A percentile compares a stretch with the other conserved stretches of the same genome.
Evolutionary conservation across 2,113 vertebrate genomes (phyloP).

Genomic region (Hirundichthys speculiger): DNA sequence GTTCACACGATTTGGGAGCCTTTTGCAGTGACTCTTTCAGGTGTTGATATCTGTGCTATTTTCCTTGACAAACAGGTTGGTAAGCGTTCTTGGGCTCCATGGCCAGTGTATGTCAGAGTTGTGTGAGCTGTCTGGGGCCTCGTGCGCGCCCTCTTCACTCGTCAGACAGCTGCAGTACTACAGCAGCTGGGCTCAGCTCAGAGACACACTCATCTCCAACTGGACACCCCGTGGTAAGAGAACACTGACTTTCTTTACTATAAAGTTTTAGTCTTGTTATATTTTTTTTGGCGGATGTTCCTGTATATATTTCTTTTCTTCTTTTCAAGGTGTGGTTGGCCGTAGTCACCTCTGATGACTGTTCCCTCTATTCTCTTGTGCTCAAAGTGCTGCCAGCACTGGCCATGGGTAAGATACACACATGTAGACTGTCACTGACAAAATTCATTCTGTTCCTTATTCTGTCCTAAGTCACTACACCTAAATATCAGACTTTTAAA

Average conservation of each 20-base stretch:
- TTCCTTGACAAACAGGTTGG: constrained; percentile 50
- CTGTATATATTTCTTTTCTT: background rate
- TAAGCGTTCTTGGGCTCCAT: constrained; percentile 67
- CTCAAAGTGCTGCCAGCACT: constrained; percentile 77
- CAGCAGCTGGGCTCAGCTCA: constrained; percentile 79
- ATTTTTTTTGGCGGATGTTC: background rate
- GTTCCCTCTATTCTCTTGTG: constrained; percentile 71
- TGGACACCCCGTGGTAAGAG: constrained; percentile 76
- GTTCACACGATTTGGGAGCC: background rate
- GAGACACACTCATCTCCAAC: constrained; percentile 67
- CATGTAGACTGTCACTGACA: background rate
- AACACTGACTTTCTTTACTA: background rate
- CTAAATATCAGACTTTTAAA: no score
- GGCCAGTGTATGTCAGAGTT: constrained; percentile 74
- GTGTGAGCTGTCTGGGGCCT: constrained; percentile 64
- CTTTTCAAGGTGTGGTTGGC: constrained; percentile 74
- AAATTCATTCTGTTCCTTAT: no score
- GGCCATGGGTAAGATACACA: constrained; percentile 76
- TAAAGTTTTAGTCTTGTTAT: accelerated
- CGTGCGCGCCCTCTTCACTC: constrained; percentile 62
- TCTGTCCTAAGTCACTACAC: no score
- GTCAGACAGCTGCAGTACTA: constrained; percentile 79
- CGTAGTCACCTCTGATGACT: constrained; percentile 75
- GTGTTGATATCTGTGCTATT: background rate
- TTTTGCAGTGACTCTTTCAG: background rate